Base-by-base conservation (phyloP, 2,888 invertebrate genomes). In the Chironomus riparius region DNA sequence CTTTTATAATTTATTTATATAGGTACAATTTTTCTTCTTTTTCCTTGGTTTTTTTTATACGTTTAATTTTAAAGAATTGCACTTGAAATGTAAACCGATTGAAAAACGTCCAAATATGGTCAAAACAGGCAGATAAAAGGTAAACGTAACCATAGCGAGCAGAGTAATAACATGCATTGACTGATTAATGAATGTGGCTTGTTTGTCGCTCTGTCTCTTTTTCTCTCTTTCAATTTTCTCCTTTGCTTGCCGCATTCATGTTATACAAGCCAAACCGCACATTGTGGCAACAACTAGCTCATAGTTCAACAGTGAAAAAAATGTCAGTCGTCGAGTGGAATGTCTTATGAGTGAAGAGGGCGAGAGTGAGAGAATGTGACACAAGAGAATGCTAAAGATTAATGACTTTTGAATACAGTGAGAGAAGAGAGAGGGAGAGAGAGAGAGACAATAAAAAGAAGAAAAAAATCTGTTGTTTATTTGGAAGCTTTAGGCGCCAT, bases 61-160 rank as follows among this genome's bases (percentile, higher is more conserved):
- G 38, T 38, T 38, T 38, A 15, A 56, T 18, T 24, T 65, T 65
- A 65, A 65, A 65, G 22, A 65, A 73, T 73, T 62, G 65, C 73
- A 73, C 73, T 73, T 73, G 73, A 73, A 73, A 71, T 71, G 24
- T 47, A 62, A 73, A 73, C 62, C 38, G 73, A 73, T 73, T 56
- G 73, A 65, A 65, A 73, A 61, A 38, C 13, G 7, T 61, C 73
- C 73, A 73, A 73, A 73, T 73, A 73, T 73, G 73, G 73, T 21
- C 71, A 61, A 70, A 71, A 56, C 56, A 61, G 62, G 38, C 28
- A 73, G 73, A 21, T 62, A 56, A 73, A 65, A 56, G 56, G 65
- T 65, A 65, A 65, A 65, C 56, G 56, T 56, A 65, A 21, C 24
- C 38, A 38, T 38, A 38, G 38, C 38, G 38, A 38, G 21, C 21